A percentile compares a stretch with the other conserved stretches of the same genome.
Evolutionary conservation across 2,113 vertebrate species (phyloP).

Genomic region (Corydoras maculifer): DNA sequence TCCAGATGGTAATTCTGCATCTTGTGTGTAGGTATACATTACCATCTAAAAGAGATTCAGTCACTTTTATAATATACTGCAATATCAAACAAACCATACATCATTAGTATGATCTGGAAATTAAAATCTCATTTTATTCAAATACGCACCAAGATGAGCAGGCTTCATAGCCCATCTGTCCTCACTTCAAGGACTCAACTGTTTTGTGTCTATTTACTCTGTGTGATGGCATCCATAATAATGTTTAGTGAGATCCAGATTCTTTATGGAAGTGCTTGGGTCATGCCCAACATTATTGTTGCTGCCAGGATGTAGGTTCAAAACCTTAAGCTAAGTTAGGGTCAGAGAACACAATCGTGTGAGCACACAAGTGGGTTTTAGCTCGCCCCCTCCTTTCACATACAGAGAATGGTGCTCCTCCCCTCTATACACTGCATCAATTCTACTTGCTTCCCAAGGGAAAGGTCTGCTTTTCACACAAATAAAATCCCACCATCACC

Average conservation of each 20-base stretch:
- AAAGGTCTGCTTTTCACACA: slow-evolving; percentile 44
- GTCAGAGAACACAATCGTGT: slow-evolving; percentile 48
- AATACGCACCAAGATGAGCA: neutral
- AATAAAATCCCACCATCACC: slow-evolving; percentile 36
- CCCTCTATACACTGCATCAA: slow-evolving; percentile 48
- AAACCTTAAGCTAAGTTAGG: slow-evolving; percentile 45
- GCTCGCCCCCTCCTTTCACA: slow-evolving; percentile 45
- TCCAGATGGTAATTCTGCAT: slow-evolving; percentile 10
- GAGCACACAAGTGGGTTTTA: slow-evolving; percentile 54
- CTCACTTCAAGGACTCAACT: slow-evolving; percentile 1
- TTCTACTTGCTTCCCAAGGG: slow-evolving; percentile 47
- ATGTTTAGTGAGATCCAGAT: neutral
- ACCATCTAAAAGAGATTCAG: neutral
- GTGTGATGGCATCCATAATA: slow-evolving; percentile 20
- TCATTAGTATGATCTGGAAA: slow-evolving; percentile 14
- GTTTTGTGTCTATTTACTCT: slow-evolving; percentile 1
- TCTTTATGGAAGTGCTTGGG: slow-evolving; percentile 20
- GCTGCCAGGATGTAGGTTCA: slow-evolving; percentile 47
- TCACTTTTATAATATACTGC: slow-evolving; percentile 1
- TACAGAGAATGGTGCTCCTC: slow-evolving; percentile 48
- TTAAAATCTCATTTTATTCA: slow-evolving; percentile 2
- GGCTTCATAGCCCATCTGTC: neutral
- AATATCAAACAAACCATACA: slow-evolving; percentile 7
- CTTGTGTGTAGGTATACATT: neutral
- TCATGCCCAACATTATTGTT: slow-evolving; percentile 33